Percentiles rank a stretch among this genome's conserved stretches.
These are phyloP conservation scores for Pteronotus mesoamericanus DNA, from an alignment of 2,797 vertebrate species.

Conservation along the genomic window DNA sequence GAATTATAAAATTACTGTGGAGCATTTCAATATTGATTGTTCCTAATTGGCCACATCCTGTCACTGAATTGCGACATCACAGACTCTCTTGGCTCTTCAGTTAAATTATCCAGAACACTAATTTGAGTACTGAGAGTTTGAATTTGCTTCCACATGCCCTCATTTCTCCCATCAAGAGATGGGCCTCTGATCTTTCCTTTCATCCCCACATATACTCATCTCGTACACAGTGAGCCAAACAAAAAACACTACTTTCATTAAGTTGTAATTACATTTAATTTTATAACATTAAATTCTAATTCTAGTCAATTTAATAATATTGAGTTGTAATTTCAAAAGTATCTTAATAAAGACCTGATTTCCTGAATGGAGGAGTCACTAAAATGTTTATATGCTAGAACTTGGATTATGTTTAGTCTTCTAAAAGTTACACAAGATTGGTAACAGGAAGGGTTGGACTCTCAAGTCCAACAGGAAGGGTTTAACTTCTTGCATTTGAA, in stretches of 20 bases:
- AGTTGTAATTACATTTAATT: neutral
- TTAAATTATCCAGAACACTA: slow-evolving; percentile 2
- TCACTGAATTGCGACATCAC: neutral
- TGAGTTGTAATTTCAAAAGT: neutral
- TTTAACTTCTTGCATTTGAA: neutral
- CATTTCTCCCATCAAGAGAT: neutral
- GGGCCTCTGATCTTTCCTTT: neutral
- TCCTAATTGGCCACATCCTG: neutral
- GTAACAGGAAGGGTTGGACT: no score
- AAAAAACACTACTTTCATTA: neutral
- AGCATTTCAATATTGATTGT: neutral
- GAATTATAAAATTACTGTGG: neutral
- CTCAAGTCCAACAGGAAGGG: no score
- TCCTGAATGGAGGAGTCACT: neutral
- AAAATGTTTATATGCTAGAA: neutral
- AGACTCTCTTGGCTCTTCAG: neutral
- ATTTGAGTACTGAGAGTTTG: neutral
- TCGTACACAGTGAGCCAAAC: neutral
- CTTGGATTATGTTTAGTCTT: neutral
- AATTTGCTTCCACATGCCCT: neutral
- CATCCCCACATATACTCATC: neutral
- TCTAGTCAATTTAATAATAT: neutral
- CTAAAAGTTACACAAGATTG: neutral
- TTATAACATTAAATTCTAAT: slow-evolving; percentile 4
- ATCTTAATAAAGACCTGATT: neutral